Evolutionary conservation across 2,888 invertebrate species (phyloP).

Genomic region (Mythimna pallens): DNA sequence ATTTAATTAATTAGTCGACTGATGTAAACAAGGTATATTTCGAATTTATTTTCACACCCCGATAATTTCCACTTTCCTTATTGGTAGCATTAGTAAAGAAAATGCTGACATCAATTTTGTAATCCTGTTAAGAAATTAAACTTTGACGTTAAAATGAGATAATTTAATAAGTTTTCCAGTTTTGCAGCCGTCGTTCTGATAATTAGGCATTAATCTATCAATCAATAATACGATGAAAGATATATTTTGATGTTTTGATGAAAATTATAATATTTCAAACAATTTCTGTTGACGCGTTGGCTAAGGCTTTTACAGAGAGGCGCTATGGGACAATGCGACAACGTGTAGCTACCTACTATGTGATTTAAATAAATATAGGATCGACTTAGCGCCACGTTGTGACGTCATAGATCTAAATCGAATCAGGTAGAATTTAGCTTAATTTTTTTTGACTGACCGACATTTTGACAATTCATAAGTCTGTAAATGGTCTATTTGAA

Average conservation of each 20-base stretch:
- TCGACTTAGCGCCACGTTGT: too few relatives aligned
- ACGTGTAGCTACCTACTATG: too few relatives aligned
- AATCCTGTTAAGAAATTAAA: conserved; percentile 6
- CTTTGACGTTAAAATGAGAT: not conserved
- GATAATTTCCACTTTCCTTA: conserved; percentile 7
- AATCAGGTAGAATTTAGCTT: too few relatives aligned
- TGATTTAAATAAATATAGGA: too few relatives aligned
- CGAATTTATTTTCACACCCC: conserved; percentile 3
- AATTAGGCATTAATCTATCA: not conserved
- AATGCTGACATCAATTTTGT: conserved; percentile 29
- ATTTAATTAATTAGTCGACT: conserved; percentile 25
- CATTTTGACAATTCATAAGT: too few relatives aligned
- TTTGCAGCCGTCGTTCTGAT: not conserved
- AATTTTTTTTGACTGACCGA: too few relatives aligned
- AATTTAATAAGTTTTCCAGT: conserved; percentile 1
- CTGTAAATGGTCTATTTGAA: too few relatives aligned
- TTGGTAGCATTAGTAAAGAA: conserved; percentile 19
- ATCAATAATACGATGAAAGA: not conserved
- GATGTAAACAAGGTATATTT: conserved; percentile 12
- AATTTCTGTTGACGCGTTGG: too few relatives aligned
- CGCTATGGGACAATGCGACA: too few relatives aligned
- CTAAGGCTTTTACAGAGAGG: too few relatives aligned
- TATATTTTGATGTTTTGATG: not conserved
- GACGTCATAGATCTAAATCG: too few relatives aligned
- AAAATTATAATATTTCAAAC: not conserved